Evolutionary conservation across 1,140 invertebrate genomes (phyloP), one percentile per base, ranked within the genome.

Genomic region (Drosophila pectinifera): DNA sequence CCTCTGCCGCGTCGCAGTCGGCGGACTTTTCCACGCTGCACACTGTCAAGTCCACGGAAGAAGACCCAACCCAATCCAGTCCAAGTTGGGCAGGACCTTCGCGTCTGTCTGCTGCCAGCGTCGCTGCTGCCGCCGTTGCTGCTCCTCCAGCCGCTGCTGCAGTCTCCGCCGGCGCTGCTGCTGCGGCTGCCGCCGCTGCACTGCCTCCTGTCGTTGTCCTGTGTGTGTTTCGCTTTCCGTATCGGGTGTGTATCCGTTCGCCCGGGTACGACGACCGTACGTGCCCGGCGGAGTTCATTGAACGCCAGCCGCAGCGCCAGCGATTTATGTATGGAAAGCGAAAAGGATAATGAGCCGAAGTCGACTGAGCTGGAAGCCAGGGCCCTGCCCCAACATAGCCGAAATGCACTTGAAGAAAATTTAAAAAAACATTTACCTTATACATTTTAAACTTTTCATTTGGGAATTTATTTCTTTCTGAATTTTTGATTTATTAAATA

Each of bases 291-390:
- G 73, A 82, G 89, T 89, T 91, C 89, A 91, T 80, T 86, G 89
- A 91, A 91, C 89, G 86, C 62, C 53, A 75, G 54, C 36, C 65
- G 65, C 51, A 70, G 79, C 65, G 26, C 58, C 72, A 59, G 72
- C 84, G 77, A 90, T 91, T 91, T 91, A 91, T 91, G 82, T 91
- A 91, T 86, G 84, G 89, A 91, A 91, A 91, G 89, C 85, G 90
- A 91, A 91, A 91, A 91, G 85, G 84, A 89, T 89, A 89, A 89
- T 89, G 85, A 84, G 90, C 82, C 67, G 68, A 72, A 72, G 51
- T 70, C 65, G 67, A 46, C 65, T 41, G 67, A 70, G 58, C 59
- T 18, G 2, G 31, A 31, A 14, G 24, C 61, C 54, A 20, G 80
- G 65, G 82, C 83, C 83, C 83, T 88, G 82, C 82, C 83, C 83